Percentiles rank a stretch among this genome's conserved stretches.
These are phyloP conservation scores for Vollenhovia emeryi DNA, from an alignment of 1,140 invertebrate genomes.

Conservation along the genomic window DNA sequence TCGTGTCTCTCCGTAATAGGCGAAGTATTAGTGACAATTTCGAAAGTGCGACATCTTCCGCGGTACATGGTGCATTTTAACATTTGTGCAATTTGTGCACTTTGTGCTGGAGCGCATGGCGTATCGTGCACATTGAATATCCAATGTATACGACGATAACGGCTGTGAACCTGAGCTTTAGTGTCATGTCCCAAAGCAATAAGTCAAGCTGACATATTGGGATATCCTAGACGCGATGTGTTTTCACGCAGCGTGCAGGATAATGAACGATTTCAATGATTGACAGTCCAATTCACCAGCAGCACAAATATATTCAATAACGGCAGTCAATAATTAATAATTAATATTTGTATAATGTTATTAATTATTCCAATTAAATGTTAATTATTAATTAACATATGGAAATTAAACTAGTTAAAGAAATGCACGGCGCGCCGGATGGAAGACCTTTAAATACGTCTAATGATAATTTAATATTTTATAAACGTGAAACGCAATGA, in stretches of 20 bases:
- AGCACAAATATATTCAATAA: conserved; percentile 9
- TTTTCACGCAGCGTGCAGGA: conserved; percentile 46
- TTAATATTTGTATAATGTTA: conserved; percentile 29
- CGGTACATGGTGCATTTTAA: too few relatives aligned
- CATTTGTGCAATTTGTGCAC: neutral
- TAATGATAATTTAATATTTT: neutral
- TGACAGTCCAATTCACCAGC: conserved; percentile 42
- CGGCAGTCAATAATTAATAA: conserved; percentile 21
- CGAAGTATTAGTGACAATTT: neutral
- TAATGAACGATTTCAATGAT: conserved; percentile 63
- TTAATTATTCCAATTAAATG: conserved; percentile 32
- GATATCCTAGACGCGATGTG: conserved; percentile 57
- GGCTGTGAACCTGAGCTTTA: conserved; percentile 47
- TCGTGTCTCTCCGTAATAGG: neutral
- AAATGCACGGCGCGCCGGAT: neutral
- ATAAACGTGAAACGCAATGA: neutral
- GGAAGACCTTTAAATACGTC: neutral
- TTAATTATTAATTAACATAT: conserved; percentile 18
- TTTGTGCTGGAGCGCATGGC: neutral
- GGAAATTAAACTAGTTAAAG: neutral
- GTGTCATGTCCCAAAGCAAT: conserved; percentile 63
- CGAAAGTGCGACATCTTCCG: neutral
- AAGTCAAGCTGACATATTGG: conserved; percentile 63
- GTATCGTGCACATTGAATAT: conserved; percentile 49
- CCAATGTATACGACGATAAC: conserved; percentile 44